Percentiles rank a stretch among this genome's conserved stretches.
phyloP scores from a whole-genome alignment of 2,113 vertebrate species.

The Apaloderma vittatum region DNA sequence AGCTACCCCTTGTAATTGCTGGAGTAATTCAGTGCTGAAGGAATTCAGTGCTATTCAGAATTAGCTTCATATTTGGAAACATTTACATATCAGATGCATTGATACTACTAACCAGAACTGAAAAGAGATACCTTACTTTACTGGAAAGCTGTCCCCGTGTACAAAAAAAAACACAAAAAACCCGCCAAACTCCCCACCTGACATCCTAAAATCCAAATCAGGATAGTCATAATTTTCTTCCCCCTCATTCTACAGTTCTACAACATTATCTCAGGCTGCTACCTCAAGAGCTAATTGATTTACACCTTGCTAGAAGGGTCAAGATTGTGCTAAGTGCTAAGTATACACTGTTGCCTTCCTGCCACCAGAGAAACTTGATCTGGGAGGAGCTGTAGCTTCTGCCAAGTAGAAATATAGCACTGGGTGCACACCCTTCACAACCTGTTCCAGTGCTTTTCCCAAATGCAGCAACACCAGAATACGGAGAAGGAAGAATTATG shows the following conservation, averaged over 20 bases:
- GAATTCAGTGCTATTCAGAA: neutral
- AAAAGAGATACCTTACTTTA: neutral
- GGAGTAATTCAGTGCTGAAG: neutral
- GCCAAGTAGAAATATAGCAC: neutral
- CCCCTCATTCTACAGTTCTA: neutral
- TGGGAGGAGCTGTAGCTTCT: neutral
- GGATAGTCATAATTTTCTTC: neutral
- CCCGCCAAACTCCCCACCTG: too few relatives aligned
- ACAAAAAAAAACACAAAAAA: rapidly evolving
- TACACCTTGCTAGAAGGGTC: neutral
- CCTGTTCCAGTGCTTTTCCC: neutral
- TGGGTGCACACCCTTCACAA: neutral
- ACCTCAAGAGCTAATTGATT: constrained; percentile 13
- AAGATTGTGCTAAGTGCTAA: constrained; percentile 4
- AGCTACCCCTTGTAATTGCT: neutral
- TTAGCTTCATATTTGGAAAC: neutral
- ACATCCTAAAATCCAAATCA: neutral
- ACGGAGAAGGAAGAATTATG: neutral
- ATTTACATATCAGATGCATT: neutral
- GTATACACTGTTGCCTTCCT: neutral
- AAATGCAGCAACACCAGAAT: neutral
- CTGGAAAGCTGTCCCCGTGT: neutral
- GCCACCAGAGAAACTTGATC: neutral
- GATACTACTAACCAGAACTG: neutral
- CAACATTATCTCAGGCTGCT: neutral